Base-by-base conservation (phyloP, 2,888 invertebrate genomes). In the Tyria jacobaeae region DNA sequence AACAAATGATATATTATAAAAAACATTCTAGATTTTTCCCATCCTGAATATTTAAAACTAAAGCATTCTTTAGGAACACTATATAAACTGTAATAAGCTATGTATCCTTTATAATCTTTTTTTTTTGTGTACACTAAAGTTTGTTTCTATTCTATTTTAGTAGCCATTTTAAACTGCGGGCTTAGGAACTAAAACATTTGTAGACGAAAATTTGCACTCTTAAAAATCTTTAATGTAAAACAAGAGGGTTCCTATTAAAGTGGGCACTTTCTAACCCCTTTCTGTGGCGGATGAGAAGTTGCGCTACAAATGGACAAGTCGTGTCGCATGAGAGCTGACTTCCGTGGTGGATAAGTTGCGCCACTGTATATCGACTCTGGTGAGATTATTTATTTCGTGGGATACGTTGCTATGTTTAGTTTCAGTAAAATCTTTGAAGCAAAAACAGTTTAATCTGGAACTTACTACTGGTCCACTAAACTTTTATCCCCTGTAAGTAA, bases 241-340 rank as follows among this genome's bases (percentile, higher is more conserved):
- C 62, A 62, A 66, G 61, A 57, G 53, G 41, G 73, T 31, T 64
- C 73, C 58, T 49, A 60, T 64, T 64, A 79, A 15, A 57, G 51
- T 71, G 76, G 80, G 63, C 75, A 76, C 76, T 79, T 80, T 79
- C 76, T 83, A 84, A 89, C 88, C 90, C 91, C 87, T 89, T 90
- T 82, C 74, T 77, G 68, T 73, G 64, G 68, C 66, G 84, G 85
- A 82, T 79, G 81, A 75, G 81, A 79, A 80, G 78, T 81, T 78
- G 79, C 78, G 75, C 81, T 82, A 87, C 88, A 90, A 92, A 93
- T 92, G 92, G 92, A 89, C 87, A 92, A 92, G 87, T 88, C 89
- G 85, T 93, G 92, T 93, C 80, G 86, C 82, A 79, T 80, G 87
- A 89, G 86, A 84, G 82, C 75, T 75, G 71, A 79, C 83, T 91